Conservation (phyloP, 92 coral and sea anemone genomes). For the Virgularia gustaviana region DNA sequence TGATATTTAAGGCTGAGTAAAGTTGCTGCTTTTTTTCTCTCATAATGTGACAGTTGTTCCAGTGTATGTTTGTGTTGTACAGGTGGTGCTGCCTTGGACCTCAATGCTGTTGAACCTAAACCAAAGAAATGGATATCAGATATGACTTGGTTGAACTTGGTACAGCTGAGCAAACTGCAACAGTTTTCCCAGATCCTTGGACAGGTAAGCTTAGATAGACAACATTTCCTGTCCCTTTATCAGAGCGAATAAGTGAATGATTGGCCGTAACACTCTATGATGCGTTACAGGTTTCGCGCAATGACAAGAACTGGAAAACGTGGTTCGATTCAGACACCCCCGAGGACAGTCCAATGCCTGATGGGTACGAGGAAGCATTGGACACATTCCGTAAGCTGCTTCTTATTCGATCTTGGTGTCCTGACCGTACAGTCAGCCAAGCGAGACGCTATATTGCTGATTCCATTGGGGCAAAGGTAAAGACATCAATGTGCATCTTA, state of each 20-base stretch:
- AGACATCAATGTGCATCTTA: too few species aligned
- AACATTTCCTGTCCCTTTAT: background rate
- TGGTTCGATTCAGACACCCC: slow-evolving; percentile 99
- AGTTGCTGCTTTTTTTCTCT: too few species aligned
- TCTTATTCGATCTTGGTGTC: slow-evolving; percentile 95
- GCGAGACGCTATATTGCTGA: slow-evolving; percentile 93
- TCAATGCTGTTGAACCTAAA: slow-evolving; percentile 95
- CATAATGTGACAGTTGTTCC: too few species aligned
- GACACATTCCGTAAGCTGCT: slow-evolving; percentile 91
- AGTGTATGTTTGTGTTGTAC: too few species aligned
- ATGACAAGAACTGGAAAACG: slow-evolving; percentile 95
- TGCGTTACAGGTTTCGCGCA: slow-evolving; percentile 60
- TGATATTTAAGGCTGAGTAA: too few species aligned
- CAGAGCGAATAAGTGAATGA: background rate
- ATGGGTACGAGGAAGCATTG: slow-evolving; percentile 90
- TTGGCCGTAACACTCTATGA: background rate
- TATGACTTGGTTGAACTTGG: slow-evolving; percentile 95
- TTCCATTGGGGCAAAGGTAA: slow-evolving; percentile 84
- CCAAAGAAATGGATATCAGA: slow-evolving; percentile 99
- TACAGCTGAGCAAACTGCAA: slow-evolving; percentile 84
- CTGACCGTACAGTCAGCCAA: slow-evolving; percentile 90
- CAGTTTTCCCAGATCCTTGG: slow-evolving; percentile 98
- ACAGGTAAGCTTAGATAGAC: slow-evolving; percentile 64
- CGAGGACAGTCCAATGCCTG: slow-evolving; percentile 92
- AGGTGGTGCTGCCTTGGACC: slow-evolving; percentile 98